These are phyloP conservation scores for Perca schrenkii DNA, from an alignment of 2,113 vertebrate genomes.

Conservation along the genomic window DNA sequence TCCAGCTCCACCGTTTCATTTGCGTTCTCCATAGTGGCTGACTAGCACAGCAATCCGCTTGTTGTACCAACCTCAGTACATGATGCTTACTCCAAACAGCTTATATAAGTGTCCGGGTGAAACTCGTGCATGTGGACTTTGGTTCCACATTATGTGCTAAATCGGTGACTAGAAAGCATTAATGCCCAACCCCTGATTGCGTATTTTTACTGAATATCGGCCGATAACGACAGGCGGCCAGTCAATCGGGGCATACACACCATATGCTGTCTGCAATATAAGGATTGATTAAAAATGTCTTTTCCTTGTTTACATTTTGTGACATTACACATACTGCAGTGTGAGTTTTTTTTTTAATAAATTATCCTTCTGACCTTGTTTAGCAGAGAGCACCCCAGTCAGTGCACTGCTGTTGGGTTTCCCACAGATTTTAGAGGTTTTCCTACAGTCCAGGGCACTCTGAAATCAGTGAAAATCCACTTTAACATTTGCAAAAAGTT, in stretches of 20 bases:
- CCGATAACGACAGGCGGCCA: no score
- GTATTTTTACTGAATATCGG: no score
- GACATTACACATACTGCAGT: background rate
- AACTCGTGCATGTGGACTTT: no score
- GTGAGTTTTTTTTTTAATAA: background rate
- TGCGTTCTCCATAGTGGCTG: no score
- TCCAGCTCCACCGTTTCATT: no score
- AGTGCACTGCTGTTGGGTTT: constrained; percentile 92
- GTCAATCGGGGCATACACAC: background rate
- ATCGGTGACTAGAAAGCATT: no score
- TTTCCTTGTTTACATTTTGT: background rate
- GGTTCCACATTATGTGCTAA: no score
- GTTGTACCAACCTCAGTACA: no score
- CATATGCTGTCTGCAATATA: background rate
- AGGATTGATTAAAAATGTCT: background rate
- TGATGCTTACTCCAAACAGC: no score
- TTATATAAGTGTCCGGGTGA: no score
- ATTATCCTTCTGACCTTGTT: constrained; percentile 88
- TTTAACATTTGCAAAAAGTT: background rate
- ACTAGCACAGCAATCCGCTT: no score
- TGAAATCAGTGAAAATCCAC: constrained; percentile 63
- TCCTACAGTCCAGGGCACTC: constrained; percentile 94
- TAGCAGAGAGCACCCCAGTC: constrained; percentile 95
- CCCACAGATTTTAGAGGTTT: constrained; percentile 87
- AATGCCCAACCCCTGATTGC: no score